phyloP scores from a whole-genome alignment of 2,888 invertebrate species.

The Ctenicera cuprea region DNA sequence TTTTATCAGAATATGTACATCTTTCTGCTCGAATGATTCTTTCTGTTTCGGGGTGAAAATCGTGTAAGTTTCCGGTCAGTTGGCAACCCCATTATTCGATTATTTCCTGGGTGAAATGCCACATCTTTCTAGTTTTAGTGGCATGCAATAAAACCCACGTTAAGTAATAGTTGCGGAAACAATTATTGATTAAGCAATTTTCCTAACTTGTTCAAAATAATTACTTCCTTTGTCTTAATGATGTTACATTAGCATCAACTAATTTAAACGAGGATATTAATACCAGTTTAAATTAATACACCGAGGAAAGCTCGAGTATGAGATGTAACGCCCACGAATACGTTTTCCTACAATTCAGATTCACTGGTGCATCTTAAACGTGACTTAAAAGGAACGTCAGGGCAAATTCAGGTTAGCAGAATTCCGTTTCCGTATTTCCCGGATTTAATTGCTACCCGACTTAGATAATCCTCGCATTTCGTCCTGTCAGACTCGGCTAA shows the following conservation, averaged over 20 bases:
- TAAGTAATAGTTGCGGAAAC: neutral
- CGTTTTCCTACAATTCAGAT: constrained; percentile 8
- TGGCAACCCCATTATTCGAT: neutral
- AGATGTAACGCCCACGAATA: constrained; percentile 14
- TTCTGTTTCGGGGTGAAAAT: neutral
- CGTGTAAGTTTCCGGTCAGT: constrained; percentile 8
- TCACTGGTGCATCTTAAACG: constrained; percentile 32
- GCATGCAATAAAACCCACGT: neutral
- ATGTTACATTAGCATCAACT: constrained; percentile 14
- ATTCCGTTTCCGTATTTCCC: constrained; percentile 21
- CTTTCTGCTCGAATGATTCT: neutral
- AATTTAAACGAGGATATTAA: constrained; percentile 6
- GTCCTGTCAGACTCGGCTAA: constrained; percentile 5
- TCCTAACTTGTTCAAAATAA: constrained; percentile 9
- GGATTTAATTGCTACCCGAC: constrained; percentile 15
- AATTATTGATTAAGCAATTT: constrained; percentile 21
- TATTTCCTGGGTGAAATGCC: neutral
- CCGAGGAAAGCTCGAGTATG: neutral
- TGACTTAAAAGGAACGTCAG: constrained; percentile 17
- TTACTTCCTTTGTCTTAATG: constrained; percentile 16
- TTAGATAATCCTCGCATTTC: constrained; percentile 17
- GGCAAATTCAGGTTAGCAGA: constrained; percentile 24
- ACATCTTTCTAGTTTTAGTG: neutral
- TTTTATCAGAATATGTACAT: constrained; percentile 7
- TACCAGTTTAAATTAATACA: constrained; percentile 20